A percentile compares a stretch with the other conserved stretches of the same genome.
These are phyloP conservation scores for Ornithoptera priamus DNA, from an alignment of 2,888 invertebrate genomes.

Conservation along the genomic window DNA sequence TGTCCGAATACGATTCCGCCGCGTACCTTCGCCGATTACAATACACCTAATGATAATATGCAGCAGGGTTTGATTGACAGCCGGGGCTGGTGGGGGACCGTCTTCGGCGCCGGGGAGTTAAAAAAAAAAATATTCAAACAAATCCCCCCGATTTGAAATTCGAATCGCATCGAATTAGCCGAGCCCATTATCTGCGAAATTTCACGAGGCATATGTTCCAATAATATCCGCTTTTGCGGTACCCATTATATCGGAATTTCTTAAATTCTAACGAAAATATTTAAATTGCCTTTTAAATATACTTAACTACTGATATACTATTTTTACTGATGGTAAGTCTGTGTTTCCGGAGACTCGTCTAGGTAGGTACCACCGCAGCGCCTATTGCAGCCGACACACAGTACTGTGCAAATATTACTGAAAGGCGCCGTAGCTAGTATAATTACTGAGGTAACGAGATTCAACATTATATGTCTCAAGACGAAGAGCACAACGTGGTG, in stretches of 20 bases:
- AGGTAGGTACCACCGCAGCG: too few species aligned
- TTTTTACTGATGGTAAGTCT: too few species aligned
- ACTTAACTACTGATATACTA: too few species aligned
- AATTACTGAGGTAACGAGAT: too few species aligned
- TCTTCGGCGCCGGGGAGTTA: slow-evolving; percentile 47
- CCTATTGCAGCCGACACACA: too few species aligned
- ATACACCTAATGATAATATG: slow-evolving; percentile 69
- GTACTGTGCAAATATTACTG: too few species aligned
- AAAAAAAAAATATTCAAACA: slow-evolving; percentile 46
- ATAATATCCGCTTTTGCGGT: slow-evolving; percentile 44
- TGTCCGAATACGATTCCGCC: slow-evolving; percentile 49
- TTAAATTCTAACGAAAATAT: too few species aligned
- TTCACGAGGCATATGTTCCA: slow-evolving; percentile 73
- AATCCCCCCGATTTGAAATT: slow-evolving; percentile 39
- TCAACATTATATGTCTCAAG: too few species aligned
- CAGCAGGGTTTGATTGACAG: slow-evolving; percentile 69
- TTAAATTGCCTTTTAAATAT: too few species aligned
- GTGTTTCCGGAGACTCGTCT: too few species aligned
- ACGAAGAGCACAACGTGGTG: too few species aligned
- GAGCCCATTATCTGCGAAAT: slow-evolving; percentile 68
- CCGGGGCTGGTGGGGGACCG: slow-evolving; percentile 41
- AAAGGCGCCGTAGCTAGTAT: too few species aligned
- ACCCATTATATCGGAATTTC: background rate
- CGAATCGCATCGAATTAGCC: slow-evolving; percentile 67
- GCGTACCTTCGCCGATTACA: slow-evolving; percentile 48